Conservation (phyloP, 2,888 invertebrate species). For the Hyalella azteca region DNA sequence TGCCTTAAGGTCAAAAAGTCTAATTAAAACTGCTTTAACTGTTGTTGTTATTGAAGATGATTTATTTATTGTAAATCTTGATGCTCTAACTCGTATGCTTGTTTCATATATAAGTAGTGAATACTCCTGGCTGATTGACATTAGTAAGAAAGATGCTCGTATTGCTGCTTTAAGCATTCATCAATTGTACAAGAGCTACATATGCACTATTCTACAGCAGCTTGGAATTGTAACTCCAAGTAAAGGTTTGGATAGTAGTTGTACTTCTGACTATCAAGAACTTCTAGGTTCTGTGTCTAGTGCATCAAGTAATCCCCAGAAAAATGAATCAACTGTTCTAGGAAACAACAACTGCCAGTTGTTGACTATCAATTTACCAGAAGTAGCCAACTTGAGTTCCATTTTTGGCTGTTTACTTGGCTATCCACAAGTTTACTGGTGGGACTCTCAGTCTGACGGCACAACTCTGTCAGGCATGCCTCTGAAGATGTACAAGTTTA, state of each 20-base stretch:
- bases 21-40: slow-evolving; percentile 44
- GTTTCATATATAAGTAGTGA: slow-evolving; percentile 36
- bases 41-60: slow-evolving; percentile 52
- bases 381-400: slow-evolving; percentile 52
- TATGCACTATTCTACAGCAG: slow-evolving; percentile 50
- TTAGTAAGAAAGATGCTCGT: slow-evolving; percentile 46
- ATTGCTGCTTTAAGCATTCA: slow-evolving; percentile 45
- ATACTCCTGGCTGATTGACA: slow-evolving; percentile 55
- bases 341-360: slow-evolving; percentile 38
- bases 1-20: slow-evolving; percentile 42
- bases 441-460: slow-evolving; percentile 55
- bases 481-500: slow-evolving; percentile 56
- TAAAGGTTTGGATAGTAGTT: neutral
- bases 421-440: slow-evolving; percentile 58
- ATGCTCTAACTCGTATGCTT: slow-evolving; percentile 44
- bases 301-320: neutral
- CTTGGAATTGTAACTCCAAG: slow-evolving; percentile 27
- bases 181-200: slow-evolving; percentile 43
- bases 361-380: slow-evolving; percentile 47
- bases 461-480: slow-evolving; percentile 56
- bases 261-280: neutral
- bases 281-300: neutral
- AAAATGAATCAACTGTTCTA: neutral
- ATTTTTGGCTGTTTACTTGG: slow-evolving; percentile 57
- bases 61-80: slow-evolving; percentile 54